Percentiles rank a stretch among this genome's conserved stretches.
phyloP scores from a whole-genome alignment of 2,113 vertebrate genomes.

The Gulo gulo region DNA sequence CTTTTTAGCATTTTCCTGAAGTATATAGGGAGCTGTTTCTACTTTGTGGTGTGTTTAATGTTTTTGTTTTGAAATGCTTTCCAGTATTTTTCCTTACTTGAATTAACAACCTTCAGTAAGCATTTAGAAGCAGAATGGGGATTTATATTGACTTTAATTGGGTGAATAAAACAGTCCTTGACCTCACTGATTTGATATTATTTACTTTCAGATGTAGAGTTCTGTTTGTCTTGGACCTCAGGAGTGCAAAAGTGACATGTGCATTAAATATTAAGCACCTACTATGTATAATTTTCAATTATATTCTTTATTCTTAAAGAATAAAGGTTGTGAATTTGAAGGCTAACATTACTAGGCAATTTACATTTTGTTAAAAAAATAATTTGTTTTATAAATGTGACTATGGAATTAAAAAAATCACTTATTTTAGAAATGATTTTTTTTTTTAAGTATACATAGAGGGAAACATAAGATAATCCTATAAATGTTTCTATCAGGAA shows the following conservation, averaged over 20 bases:
- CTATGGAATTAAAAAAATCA: background rate
- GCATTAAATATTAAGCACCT: background rate
- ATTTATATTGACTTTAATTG: background rate
- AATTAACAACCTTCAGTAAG: background rate
- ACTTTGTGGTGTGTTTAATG: background rate
- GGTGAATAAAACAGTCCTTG: background rate
- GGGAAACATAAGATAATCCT: background rate
- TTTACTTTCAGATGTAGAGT: slow-evolving; percentile 19
- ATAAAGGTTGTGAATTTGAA: background rate
- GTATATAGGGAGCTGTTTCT: background rate
- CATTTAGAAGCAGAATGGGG: background rate
- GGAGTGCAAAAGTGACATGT: background rate
- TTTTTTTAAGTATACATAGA: background rate
- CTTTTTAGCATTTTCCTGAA: background rate
- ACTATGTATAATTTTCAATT: background rate
- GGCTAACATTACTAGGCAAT: background rate
- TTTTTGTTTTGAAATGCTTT: slow-evolving; percentile 32
- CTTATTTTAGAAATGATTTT: slow-evolving; percentile 6
- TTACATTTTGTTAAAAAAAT: background rate
- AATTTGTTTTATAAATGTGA: background rate
- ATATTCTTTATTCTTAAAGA: slow-evolving; percentile 16
- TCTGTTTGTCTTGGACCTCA: background rate
- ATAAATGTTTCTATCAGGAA: background rate
- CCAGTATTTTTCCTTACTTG: background rate
- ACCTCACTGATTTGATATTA: slow-evolving; percentile 3